Evolutionary conservation across 2,888 invertebrate genomes (phyloP), one percentile per base, ranked within the genome.

Genomic region (Sicus ferrugineus): DNA sequence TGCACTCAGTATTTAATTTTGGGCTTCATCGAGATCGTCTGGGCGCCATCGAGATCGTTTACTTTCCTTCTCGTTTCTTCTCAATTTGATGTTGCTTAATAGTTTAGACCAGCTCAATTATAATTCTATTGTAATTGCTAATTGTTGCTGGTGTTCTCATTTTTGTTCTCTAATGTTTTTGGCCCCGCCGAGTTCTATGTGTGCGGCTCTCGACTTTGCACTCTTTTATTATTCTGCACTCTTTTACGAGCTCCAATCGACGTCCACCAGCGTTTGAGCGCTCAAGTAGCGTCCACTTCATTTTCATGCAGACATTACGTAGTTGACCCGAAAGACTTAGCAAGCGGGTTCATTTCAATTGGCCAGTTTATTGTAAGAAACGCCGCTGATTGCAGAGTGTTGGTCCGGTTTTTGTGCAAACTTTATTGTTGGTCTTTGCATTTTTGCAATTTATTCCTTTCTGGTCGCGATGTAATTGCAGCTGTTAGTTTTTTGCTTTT

Each of bases 291-390:
- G 26, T 56, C 28, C 30, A 30, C 28, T 56, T 28, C 56, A 26
- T 56, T 56, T 56, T 56, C 56, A 26, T 56, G 16, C 26, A 28
- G 16, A 34, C 46, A 42, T 34, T 30, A 31, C 52, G 50, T 52
- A 11, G 50, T 31, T 50, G 64, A 64, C 52, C 64, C 31, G 52
- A 34, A 64, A 64, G 64, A 14, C 19, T 61, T 26, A 16, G 54
- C 2, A 52, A 64, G 52, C 64, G 52, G 64, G 64, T 64, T 64
- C 50, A 64, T 64, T 50, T 52, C 14, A 50, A 34, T 64, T 64
- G 4, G 30, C 50, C n/a, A 64, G 31, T 64, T n/a, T 19, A 52
- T 48, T 19, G 9, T 31, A 34, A 48, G 34, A 38, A 9, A 7
- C 23, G 38, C 23, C 23, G 31, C 19, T 42, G 61, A 5, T 63